Evolutionary conservation across 1,140 invertebrate genomes (phyloP).

Genomic region (Pseudomyrmex pallidus): DNA sequence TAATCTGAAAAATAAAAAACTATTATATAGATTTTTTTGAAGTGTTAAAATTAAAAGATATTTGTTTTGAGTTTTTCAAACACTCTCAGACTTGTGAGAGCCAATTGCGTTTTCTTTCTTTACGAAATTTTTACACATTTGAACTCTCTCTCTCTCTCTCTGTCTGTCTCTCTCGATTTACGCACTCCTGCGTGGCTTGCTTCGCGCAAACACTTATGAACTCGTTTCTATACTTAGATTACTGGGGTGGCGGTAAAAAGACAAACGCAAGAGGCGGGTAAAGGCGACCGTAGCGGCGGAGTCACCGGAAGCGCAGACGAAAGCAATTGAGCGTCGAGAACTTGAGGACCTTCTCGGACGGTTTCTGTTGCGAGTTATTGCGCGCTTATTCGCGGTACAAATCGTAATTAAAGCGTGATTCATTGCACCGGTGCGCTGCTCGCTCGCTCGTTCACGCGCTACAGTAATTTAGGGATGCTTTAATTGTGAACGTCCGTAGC

Average conservation of each 20-base stretch:
- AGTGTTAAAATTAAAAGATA: background rate
- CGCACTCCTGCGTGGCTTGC: conserved; percentile 10
- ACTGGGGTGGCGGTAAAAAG: conserved; percentile 43
- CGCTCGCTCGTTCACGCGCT: background rate
- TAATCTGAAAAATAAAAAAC: conserved; percentile 6
- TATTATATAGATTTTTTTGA: too few species aligned
- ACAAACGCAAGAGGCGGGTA: background rate
- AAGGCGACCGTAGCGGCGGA: conserved; percentile 25
- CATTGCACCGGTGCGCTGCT: conserved; percentile 13
- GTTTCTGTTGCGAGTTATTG: conserved; percentile 32
- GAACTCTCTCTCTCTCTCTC: background rate
- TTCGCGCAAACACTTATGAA: conserved; percentile 60
- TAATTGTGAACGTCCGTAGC: background rate
- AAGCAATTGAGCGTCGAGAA: conserved; percentile 53
- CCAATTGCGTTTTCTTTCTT: background rate
- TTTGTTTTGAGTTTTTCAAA: background rate
- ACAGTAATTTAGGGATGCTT: conserved; percentile 35
- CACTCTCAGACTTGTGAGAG: background rate
- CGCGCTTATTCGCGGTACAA: conserved; percentile 34
- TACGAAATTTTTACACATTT: conserved; percentile 19
- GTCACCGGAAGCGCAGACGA: conserved; percentile 49
- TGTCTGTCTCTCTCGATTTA: background rate
- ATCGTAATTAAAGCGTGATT: conserved; percentile 51
- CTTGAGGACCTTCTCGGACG: conserved; percentile 42
- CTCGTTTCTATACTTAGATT: conserved; percentile 73